These are phyloP conservation scores for Antechinus flavipes DNA, from an alignment of 2,113 vertebrate species.

Conservation along the genomic window DNA sequence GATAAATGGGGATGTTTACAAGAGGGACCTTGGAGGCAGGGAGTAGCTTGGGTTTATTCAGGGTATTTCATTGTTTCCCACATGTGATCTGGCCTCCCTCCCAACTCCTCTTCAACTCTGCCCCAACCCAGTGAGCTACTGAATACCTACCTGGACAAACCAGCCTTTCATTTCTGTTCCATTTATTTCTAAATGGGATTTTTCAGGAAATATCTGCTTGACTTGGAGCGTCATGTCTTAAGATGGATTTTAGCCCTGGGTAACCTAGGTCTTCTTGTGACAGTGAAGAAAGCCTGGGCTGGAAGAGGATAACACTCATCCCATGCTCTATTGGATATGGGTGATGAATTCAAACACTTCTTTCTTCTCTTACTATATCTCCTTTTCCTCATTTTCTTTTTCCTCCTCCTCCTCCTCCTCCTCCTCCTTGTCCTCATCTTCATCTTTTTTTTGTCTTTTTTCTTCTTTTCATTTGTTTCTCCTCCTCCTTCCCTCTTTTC, in stretches of 20 bases:
- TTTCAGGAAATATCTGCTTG: slow-evolving; percentile 40
- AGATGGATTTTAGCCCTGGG: neutral
- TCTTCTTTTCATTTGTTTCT: neutral
- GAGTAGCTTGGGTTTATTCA: neutral
- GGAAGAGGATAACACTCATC: neutral
- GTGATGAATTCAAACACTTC: neutral
- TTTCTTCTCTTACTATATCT: neutral
- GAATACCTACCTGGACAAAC: neutral
- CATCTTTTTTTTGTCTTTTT: neutral
- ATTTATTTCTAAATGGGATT: slow-evolving; percentile 18
- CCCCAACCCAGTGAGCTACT: neutral
- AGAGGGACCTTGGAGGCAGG: neutral
- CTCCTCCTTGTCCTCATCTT: neutral
- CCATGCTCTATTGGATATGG: neutral
- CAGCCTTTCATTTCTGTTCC: neutral
- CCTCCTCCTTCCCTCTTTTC: neutral
- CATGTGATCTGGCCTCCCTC: neutral
- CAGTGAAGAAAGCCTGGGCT: neutral
- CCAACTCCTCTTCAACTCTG: neutral
- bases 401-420: neutral
- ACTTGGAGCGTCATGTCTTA: slow-evolving; percentile 36
- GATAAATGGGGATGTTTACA: neutral
- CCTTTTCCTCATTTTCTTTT: neutral
- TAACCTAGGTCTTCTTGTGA: neutral
- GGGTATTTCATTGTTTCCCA: neutral